These are phyloP conservation scores for Acrossocheilus fasciatus DNA, from an alignment of 2,797 vertebrate species.

Conservation along the genomic window DNA sequence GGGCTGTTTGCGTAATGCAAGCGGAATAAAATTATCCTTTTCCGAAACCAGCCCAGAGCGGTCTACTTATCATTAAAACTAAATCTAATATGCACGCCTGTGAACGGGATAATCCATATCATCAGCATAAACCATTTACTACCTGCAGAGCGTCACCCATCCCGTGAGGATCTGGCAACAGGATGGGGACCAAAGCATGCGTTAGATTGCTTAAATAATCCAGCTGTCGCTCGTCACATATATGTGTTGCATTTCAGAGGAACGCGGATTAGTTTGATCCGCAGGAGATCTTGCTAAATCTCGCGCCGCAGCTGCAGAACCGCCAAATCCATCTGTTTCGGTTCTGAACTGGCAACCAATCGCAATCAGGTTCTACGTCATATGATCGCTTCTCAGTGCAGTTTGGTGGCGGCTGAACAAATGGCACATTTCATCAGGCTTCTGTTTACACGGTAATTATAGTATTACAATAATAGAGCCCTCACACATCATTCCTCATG, in stretches of 20 bases:
- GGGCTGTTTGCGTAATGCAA: constrained; percentile 47
- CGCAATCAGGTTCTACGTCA: neutral
- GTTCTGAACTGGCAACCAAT: neutral
- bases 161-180: neutral
- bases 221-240: constrained; percentile 5
- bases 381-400: neutral
- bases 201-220: neutral
- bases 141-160: neutral
- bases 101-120: constrained; percentile 29
- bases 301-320: neutral
- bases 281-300: neutral
- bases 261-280: constrained; percentile 12
- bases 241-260: neutral
- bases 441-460: constrained; percentile 40
- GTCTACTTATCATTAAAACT: constrained; percentile 36
- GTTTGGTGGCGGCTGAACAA: neutral
- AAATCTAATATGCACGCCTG: neutral
- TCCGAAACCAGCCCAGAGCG: constrained; percentile 9
- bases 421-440: constrained; percentile 35
- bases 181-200: neutral
- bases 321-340: neutral
- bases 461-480: constrained; percentile 41
- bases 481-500: constrained; percentile 25
- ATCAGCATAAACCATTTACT: constrained; percentile 20
- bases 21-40: constrained; percentile 31